Evolutionary conservation across 2,113 vertebrate species (phyloP).

Genomic region (Donacobius atricapilla): DNA sequence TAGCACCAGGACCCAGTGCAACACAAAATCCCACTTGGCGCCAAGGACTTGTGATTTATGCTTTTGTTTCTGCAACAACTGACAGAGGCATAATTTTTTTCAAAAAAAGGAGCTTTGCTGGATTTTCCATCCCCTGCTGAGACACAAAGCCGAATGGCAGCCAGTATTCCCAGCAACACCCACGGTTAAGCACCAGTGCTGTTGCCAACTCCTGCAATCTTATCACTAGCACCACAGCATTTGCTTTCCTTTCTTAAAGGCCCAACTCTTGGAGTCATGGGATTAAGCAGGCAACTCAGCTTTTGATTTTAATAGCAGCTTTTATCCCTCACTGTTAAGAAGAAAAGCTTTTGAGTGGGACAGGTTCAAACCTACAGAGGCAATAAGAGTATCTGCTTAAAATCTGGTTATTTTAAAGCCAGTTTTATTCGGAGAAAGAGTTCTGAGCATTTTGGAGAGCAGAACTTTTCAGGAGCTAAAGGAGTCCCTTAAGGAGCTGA

Average conservation of each 20-base stretch:
- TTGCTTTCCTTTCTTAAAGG: neutral
- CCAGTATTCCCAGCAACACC: conserved; percentile 30
- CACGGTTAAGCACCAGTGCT: neutral
- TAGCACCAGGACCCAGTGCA: neutral
- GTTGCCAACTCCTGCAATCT: conserved; percentile 29
- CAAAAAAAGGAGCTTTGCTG: neutral
- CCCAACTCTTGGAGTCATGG: neutral
- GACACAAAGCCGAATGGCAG: neutral
- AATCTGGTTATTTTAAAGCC: neutral
- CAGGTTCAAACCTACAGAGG: neutral
- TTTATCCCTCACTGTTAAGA: neutral
- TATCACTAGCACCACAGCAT: neutral
- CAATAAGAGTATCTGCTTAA: neutral
- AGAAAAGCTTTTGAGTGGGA: neutral
- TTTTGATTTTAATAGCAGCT: conserved; percentile 10
- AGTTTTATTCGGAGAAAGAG: neutral
- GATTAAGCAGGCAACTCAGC: neutral
- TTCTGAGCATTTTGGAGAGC: neutral
- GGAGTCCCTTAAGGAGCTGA: neutral
- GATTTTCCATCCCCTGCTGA: conserved; percentile 36
- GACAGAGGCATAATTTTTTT: neutral
- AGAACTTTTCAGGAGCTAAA: neutral
- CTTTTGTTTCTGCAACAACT: conserved; percentile 38
- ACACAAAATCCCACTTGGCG: neutral
- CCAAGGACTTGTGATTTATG: conserved; percentile 13